These are phyloP conservation scores for Alexandromys fortis DNA, from an alignment of 2,113 vertebrate species.

Conservation along the genomic window DNA sequence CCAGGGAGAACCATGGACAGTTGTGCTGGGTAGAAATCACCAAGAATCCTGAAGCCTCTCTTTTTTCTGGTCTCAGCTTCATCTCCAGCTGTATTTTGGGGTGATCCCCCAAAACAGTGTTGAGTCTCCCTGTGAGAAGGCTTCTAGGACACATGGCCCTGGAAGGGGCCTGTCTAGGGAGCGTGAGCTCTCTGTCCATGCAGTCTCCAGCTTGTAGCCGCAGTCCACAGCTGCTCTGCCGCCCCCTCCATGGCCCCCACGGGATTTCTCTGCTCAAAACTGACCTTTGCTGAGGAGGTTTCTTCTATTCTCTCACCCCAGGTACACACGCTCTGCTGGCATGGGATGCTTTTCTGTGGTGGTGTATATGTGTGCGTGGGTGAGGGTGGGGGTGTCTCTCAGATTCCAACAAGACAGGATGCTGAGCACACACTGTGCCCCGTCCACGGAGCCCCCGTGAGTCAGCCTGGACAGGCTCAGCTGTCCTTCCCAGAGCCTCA, in stretches of 20 bases:
- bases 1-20: neutral
- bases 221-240: slow-evolving; percentile 16
- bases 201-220: slow-evolving; percentile 15
- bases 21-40: neutral
- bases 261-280: slow-evolving; percentile 49
- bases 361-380: too few species aligned
- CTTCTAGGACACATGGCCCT: neutral
- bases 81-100: neutral
- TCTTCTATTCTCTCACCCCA: neutral
- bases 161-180: neutral
- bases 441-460: fast-evolving
- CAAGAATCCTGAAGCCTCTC: neutral
- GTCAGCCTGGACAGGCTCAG: neutral
- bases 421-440: neutral
- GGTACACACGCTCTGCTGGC: neutral
- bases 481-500: slow-evolving; percentile 58
- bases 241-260: neutral
- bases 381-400: neutral
- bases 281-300: slow-evolving; percentile 13
- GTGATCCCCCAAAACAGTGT: neutral
- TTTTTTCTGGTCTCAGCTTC: neutral
- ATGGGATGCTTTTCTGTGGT: neutral
- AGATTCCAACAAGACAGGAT: neutral
- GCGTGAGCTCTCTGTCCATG: slow-evolving; percentile 3
- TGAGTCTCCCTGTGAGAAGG: neutral